phyloP scores from a whole-genome alignment of 2,797 vertebrate genomes.

The Halcyon smyrnensis region DNA sequence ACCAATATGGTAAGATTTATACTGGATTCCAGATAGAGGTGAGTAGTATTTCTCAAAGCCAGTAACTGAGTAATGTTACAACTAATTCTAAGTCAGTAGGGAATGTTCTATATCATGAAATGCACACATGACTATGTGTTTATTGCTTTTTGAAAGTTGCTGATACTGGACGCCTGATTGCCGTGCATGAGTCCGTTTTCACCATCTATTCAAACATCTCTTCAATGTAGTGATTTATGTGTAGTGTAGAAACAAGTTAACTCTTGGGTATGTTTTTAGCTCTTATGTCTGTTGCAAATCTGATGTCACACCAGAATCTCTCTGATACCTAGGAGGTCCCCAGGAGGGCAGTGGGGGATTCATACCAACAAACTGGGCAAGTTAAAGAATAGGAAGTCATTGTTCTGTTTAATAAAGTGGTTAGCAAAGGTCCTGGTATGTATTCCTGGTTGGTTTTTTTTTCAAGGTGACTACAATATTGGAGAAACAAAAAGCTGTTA shows the following conservation, averaged over 20 bases:
- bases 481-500: background rate
- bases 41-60: background rate
- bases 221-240: background rate
- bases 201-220: background rate
- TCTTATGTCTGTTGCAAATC: background rate
- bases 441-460: background rate
- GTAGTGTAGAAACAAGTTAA: background rate
- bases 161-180: background rate
- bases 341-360: background rate
- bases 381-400: background rate
- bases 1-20: background rate
- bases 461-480: background rate
- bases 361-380: background rate
- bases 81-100: background rate
- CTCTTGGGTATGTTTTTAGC: background rate
- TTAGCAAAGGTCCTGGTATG: background rate
- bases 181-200: background rate
- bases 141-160: background rate
- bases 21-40: background rate
- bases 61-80: background rate
- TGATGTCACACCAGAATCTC: background rate
- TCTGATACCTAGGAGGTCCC: background rate
- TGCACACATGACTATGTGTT: rapidly evolving
- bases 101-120: background rate
- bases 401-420: background rate